phyloP scores from a whole-genome alignment of 2,888 invertebrate species.

The Nomada flava region DNA sequence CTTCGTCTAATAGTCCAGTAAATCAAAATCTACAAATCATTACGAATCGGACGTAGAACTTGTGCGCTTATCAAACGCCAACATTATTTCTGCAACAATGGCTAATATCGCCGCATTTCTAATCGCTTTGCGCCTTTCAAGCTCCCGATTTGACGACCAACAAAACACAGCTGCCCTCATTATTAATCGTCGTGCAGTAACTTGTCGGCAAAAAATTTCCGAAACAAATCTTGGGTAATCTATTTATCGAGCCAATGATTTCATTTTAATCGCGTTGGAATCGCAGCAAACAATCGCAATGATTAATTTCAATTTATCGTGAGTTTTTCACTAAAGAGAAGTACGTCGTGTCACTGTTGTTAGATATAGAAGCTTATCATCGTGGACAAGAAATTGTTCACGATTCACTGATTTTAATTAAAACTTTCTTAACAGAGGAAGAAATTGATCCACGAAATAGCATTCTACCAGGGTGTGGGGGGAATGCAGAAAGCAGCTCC shows the following conservation, averaged over 20 bases:
- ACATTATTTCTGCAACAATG: not conserved
- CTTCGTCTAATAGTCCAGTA: too few species aligned
- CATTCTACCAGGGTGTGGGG: not conserved
- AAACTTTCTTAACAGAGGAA: not conserved
- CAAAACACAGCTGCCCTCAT: not conserved
- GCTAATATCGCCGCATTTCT: not conserved
- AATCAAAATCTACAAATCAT: too few species aligned
- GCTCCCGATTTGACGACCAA: not conserved
- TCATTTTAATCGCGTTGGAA: conserved; percentile 27
- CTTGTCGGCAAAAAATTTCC: not conserved
- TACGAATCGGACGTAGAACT: too few species aligned
- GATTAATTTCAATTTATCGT: conserved; percentile 30
- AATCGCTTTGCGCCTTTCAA: conserved; percentile 5
- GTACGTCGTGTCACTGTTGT: not conserved
- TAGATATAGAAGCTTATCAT: conserved; percentile 20
- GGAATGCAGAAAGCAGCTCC: too few species aligned
- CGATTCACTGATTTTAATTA: not conserved
- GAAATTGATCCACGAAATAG: not conserved
- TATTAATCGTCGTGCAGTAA: conserved; percentile 1
- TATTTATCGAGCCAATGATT: conserved; percentile 21
- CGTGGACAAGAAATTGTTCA: not conserved
- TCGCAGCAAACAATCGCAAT: conserved; percentile 19
- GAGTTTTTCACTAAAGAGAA: conserved; percentile 3
- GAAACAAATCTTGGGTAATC: conserved; percentile 39
- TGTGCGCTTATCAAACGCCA: not conserved